Percentiles rank a stretch among this genome's conserved stretches.
phyloP scores from a whole-genome alignment of 2,888 invertebrate species.

The Scaptomyza cyrtandrae region DNA sequence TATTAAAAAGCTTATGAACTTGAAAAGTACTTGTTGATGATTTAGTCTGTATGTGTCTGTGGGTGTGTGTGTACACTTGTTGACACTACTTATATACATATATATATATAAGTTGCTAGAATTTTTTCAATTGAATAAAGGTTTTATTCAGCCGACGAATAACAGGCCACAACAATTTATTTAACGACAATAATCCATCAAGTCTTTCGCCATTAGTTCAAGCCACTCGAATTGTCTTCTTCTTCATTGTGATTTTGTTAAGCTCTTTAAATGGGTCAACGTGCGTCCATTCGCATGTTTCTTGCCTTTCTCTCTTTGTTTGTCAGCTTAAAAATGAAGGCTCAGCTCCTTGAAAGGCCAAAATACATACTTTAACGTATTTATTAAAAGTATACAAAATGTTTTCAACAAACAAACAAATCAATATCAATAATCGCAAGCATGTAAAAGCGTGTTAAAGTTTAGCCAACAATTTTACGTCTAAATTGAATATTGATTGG shows the following conservation, averaged over 20 bases:
- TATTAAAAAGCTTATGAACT: constrained; percentile 81
- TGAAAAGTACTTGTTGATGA: constrained; percentile 81
- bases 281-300: constrained; percentile 21
- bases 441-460: neutral
- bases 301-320: constrained; percentile 9
- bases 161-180: constrained; percentile 69
- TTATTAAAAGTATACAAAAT: no score
- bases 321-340: constrained; percentile 1
- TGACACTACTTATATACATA: constrained; percentile 42
- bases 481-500: neutral
- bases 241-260: constrained; percentile 4
- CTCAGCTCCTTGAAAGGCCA: neutral
- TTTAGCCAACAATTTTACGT: no score
- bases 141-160: constrained; percentile 59
- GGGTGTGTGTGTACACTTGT: constrained; percentile 15
- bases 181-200: constrained; percentile 57
- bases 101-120: constrained; percentile 51
- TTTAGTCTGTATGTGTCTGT: constrained; percentile 28
- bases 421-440: no score
- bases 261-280: constrained; percentile 30
- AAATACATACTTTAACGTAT: no score
- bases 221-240: constrained; percentile 2
- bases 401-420: no score
- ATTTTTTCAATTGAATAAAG: constrained; percentile 47
- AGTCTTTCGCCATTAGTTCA: constrained; percentile 31